Conservation (phyloP, 2,888 invertebrate genomes). For the Drosophila mulleri region DNA sequence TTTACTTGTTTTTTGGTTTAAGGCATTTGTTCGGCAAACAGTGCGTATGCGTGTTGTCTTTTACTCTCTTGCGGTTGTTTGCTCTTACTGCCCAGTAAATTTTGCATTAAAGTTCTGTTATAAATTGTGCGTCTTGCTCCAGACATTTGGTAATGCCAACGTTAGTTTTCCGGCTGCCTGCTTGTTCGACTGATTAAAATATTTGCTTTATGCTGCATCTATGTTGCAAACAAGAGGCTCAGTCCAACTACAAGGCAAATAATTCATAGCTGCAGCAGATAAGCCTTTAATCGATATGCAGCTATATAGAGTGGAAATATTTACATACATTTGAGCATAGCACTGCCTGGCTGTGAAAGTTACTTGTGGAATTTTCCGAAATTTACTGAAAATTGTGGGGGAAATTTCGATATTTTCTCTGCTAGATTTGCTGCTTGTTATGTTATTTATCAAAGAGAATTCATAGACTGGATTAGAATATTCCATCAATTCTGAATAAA, state of each 20-base stretch:
- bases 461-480: too few relatives aligned
- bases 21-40: constrained; percentile 66
- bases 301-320: constrained; percentile 1
- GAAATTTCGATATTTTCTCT: neutral
- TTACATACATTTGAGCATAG: neutral
- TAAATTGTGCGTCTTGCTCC: constrained; percentile 40
- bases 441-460: too few relatives aligned
- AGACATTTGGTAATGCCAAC: constrained; percentile 18
- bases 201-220: constrained; percentile 40
- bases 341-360: neutral
- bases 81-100: constrained; percentile 53
- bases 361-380: neutral
- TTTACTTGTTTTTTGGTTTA: constrained; percentile 78
- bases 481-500: too few relatives aligned
- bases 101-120: constrained; percentile 50
- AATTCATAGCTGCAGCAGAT: neutral
- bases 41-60: constrained; percentile 71
- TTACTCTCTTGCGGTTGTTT: constrained; percentile 40
- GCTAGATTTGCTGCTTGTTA: too few relatives aligned
- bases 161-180: constrained; percentile 31
- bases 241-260: neutral
- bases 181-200: constrained; percentile 59
- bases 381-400: neutral
- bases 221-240: neutral
- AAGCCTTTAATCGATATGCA: constrained; percentile 2